Evolutionary conservation across 2,113 vertebrate species (phyloP), one percentile per base, ranked within the genome.

Genomic region (Fregetta grallaria): DNA sequence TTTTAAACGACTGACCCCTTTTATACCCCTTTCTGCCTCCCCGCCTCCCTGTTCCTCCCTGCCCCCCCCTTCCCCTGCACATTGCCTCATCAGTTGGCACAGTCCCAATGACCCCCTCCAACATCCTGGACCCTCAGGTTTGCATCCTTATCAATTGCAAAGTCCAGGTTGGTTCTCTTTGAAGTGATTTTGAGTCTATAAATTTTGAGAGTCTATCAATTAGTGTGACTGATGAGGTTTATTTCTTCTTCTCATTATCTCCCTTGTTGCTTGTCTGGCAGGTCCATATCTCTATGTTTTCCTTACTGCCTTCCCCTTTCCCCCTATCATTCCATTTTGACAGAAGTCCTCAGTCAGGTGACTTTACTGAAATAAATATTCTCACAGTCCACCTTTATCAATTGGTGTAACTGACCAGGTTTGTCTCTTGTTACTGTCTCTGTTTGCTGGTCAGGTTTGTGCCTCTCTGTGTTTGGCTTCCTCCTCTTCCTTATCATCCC

Each of bases 361-460:
- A 40, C 34, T 26, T 68, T 47, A 38, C 12, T 1, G 4, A 47
- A 61, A 3, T 18, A 81, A 80, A 56, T 0, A 2, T 72, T 71
- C 26, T 73, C 55, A 29, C 7, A 17, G 2, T 76, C 5, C 6
- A 15, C 8, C 34, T 49, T 44, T 38, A 66, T 65, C 44, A 34
- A 2, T 34, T 1, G 0, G 4, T 72, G 7, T 18, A 68, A 38
- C 29, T 52, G 11, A 30, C 4, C 6, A 22, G 8, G 7, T 45
- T 70, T 76, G 3, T 63, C 76, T 68, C 14, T 17, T 0, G 1
- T 79, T 50, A 18, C 5, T 26, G 8, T 6, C 13, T 38, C 34
- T 67, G 8, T 32, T 25, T 82, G 10, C 16, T 75, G 10, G 8
- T 42, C 44, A 40, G 3, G 8, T 73, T 66, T 66, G 17, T 62